Base-by-base conservation (phyloP, 1,140 invertebrate species). In the Drosophila erecta region DNA sequence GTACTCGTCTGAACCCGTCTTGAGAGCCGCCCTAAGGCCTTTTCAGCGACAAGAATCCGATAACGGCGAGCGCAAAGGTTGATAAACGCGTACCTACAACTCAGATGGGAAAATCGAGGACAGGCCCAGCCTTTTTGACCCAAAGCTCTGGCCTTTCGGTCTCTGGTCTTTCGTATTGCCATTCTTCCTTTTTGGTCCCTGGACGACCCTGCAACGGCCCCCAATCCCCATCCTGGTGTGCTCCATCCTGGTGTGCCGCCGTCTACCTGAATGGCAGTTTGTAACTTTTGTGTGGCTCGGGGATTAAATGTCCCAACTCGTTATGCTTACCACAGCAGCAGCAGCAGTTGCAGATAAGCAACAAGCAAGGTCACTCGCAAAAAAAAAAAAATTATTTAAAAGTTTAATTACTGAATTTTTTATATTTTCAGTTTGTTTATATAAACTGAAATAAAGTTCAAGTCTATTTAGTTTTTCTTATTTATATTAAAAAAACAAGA, bases 41-140 rank as follows among this genome's bases (percentile, higher is more conserved):
- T 60, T 38, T 66, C 53, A 44, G 44, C 54, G 41, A 51, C 43
- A 73, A 50, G 50, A 69, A 78, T 75, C 67, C 46, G 62, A 79
- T 70, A 70, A 84, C 80, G 71, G 61, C 81, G 58, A 76, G 61
- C 80, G 64, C 74, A 84, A 84, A 84, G 80, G 84, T 80, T 84
- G 80, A 84, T 84, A 84, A 84, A 84, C 80, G 80, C 80, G 80
- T 84, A 84, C 81, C 81, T 85, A 76, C 76, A 54, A 62, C 80
- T 78, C 56, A 64, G 65, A 55, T 57, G 56, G 55, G 60, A 73
- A 43, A 10, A 30, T 54, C 44, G 65, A 56, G 65, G 51, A 56
- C 55, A 15, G 46, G 76, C 55, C 58, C 80, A 71, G 80, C 80
- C 80, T 76, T 79, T 84, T 84, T 84, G 80, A 84, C 80, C 84